Evolutionary conservation across 2,888 invertebrate species (phyloP).

Genomic region (Hoplodrina blanda): DNA sequence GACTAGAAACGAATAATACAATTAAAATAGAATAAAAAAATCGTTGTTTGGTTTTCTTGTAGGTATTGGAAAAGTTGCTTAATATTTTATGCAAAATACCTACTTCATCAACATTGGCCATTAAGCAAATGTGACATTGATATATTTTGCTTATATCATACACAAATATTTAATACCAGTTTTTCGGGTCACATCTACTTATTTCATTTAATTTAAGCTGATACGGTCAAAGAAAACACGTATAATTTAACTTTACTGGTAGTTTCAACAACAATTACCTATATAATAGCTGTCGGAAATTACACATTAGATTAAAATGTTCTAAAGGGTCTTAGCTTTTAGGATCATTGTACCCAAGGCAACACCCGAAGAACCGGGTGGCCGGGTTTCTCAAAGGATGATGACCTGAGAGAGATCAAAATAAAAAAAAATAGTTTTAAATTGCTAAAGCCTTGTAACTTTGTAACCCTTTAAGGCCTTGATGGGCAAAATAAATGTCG

Average conservation of each 20-base stretch:
- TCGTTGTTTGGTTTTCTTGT: not conserved
- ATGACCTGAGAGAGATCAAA: constrained; percentile 23
- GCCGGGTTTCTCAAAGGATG: constrained; percentile 22
- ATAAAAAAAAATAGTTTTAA: constrained; percentile 6
- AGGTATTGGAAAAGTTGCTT: constrained; percentile 27
- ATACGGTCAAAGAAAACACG: constrained; percentile 1
- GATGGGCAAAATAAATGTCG: not conserved
- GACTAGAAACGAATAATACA: constrained; percentile 16
- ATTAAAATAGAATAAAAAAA: constrained; percentile 24
- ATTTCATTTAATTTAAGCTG: constrained; percentile 18
- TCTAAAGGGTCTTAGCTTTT: constrained; percentile 20
- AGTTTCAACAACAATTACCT: constrained; percentile 22
- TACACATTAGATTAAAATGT: constrained; percentile 26
- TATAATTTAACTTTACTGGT: constrained; percentile 10
- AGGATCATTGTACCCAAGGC: constrained; percentile 37
- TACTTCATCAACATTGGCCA: constrained; percentile 8
- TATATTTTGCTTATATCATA: constrained; percentile 50
- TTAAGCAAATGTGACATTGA: constrained; percentile 43
- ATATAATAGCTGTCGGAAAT: constrained; percentile 1
- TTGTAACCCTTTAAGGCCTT: not conserved
- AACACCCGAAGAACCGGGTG: constrained; percentile 11
- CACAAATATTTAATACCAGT: constrained; percentile 36
- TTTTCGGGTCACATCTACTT: constrained; percentile 40
- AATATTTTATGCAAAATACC: constrained; percentile 48
- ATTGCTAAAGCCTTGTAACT: not conserved